Base-by-base conservation (phyloP, 2,888 invertebrate genomes). In the Sminthurinus aureus region DNA sequence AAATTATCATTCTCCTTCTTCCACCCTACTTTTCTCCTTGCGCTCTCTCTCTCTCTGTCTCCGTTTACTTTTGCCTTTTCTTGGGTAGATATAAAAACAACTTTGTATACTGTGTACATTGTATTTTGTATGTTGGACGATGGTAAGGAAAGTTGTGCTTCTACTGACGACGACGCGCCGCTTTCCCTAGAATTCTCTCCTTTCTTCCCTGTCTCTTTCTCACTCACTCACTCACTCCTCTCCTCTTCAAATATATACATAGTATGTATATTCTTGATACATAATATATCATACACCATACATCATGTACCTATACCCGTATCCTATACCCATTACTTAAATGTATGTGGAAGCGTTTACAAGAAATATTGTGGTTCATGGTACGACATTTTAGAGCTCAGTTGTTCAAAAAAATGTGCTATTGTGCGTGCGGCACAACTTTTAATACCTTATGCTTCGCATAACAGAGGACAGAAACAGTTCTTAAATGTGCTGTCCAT, bases 131-230 rank as follows among this genome's bases (percentile, higher is more conserved):
- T 2, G 13, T 6, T 18, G 58, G n/a, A n/a, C 13, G 13, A 58
- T 18, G 58, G 18, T 58, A 58, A 13, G 58, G 18, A 58, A 18
- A 58, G 58, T 58, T 58, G 58, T 15, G 2, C 1, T 13, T 2
- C 58, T 13, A 9, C 58, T 58, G 58, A 15, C 13, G 58, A 58
- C 58, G 58, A 58, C 15, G 13, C 13, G 58, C 13, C 58, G 58
- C 58, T 58, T 58, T 58, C 58, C 58, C 58, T 2, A 18, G 26
- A 51, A 76, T 76, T 76, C 58, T 50, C 13, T 76, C 73, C 73
- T 73, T 73, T 58, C 76, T 22, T 51, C 51, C 24, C 52, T 76
- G 26, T 74, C 74, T 69, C 20, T 69, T 20, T 69, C 69, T 69
- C 69, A 12, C 69, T 69, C 69, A 12, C 69, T 58, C 58, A 58